Percentiles rank a stretch among this genome's conserved stretches.
These are phyloP conservation scores for Melipona quadrifasciata DNA, from an alignment of 1,140 invertebrate species.

Conservation along the genomic window DNA sequence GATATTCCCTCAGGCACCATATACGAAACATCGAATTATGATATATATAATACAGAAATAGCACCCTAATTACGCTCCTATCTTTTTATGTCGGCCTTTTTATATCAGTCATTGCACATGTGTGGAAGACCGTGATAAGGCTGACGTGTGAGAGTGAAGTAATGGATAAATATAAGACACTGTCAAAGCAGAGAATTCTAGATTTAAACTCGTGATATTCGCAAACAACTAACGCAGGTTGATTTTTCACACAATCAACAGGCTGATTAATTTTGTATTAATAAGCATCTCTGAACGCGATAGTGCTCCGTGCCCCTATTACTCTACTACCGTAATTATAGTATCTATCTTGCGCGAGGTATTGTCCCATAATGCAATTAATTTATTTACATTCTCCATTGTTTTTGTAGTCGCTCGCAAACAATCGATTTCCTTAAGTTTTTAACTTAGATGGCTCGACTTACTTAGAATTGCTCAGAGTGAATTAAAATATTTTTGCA, in stretches of 20 bases:
- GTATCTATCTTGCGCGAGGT: background rate
- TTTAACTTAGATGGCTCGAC: background rate
- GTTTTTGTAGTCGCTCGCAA: background rate
- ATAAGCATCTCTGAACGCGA: background rate
- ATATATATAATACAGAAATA: background rate
- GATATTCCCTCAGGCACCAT: background rate
- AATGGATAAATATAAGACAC: background rate
- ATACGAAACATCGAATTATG: background rate
- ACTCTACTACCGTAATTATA: background rate
- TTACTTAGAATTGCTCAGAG: background rate
- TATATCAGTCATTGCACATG: background rate
- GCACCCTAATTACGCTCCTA: background rate
- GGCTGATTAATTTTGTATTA: background rate
- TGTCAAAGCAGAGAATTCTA: no score
- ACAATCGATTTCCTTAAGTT: background rate
- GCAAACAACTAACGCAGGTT: background rate
- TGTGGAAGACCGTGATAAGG: constrained; percentile 13
- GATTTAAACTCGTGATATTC: background rate
- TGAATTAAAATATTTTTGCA: background rate
- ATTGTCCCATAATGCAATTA: background rate
- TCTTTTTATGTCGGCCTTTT: constrained; percentile 33
- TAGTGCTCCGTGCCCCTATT: background rate
- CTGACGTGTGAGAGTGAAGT: background rate
- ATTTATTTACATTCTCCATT: background rate
- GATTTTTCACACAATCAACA: background rate